Evolutionary conservation across 2,797 vertebrate species (phyloP), one percentile per base, ranked within the genome.

Genomic region (Sebastes aleutianus): DNA sequence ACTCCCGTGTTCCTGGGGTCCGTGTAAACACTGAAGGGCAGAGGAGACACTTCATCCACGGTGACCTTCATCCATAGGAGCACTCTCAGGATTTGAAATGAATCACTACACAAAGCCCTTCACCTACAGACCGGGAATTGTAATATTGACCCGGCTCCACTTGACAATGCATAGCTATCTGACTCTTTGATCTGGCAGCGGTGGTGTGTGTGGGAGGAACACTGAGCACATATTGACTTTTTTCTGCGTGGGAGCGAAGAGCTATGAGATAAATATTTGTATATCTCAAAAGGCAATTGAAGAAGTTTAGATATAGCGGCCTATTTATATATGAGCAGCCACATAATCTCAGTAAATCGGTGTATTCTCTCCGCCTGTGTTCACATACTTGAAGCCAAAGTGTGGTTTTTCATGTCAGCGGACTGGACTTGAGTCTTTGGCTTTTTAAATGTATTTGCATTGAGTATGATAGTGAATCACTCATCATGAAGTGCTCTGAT

Each of bases 191-290:
- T 93, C 88, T 63, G 84, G 54, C 74, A 39, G 73, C 24, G 54
- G 54, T 74, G 74, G 70, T 85, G 85, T 83, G 83, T 80, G 87
- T 84, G 84, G 86, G 86, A 81, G 89, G 80, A 87, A 88, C 86
- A 82, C 70, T 70, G 85, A 89, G 88, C 84, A 84, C 84, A 86
- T 93, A 92, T 93, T 91, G 91, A 94, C 93, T 89, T 80, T 31
- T 85, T 85, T 9, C 89, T 70, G 87, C 74, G 87, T 82, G 80
- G 74, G 88, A 86, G 88, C 74, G 64, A 83, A 73, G 80, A 88
- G 80, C 83, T 70, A 22, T 50, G 80, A 87, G 87, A 91, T 87
- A 85, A 84, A 93, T 88, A 90, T 92, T 89, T 87, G 85, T 87
- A 71, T 68, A 85, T 93, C 84, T 91, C 22, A 57, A 79, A 84